Conservation (phyloP, 30 jellyfish, hydroid and myxozoan genomes). For the Turritopsis rubra region DNA sequence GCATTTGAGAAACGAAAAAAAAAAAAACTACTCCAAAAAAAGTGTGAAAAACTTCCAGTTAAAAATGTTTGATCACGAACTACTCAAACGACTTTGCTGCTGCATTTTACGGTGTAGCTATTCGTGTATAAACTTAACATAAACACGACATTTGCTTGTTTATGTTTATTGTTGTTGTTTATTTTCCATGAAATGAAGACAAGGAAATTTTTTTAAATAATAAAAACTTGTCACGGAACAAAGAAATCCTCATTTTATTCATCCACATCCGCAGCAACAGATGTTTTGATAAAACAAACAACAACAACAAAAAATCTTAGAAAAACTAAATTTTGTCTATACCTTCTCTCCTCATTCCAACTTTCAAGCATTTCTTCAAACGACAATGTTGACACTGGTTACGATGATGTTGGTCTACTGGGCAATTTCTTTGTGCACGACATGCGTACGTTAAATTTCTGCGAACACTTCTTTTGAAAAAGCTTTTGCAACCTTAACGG, state of each 20-base stretch:
- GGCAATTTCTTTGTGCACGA: conserved; percentile 90
- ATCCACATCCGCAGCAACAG: too few relatives aligned
- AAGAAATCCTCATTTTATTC: too few relatives aligned
- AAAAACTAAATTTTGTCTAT: conserved; percentile 8
- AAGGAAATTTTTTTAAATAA: background rate
- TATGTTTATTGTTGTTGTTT: background rate
- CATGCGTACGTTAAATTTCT: conserved; percentile 89
- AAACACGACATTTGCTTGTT: background rate
- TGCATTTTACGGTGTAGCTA: too few relatives aligned
- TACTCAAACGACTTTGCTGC: too few relatives aligned
- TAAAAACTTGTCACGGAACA: background rate
- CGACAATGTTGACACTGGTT: conserved; percentile 98
- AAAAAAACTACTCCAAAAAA: too few relatives aligned
- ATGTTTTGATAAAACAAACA: background rate
- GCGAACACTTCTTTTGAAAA: conserved; percentile 89
- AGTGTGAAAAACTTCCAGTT: too few relatives aligned
- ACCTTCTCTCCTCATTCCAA: conserved; percentile 99
- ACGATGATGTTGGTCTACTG: conserved; percentile 87
- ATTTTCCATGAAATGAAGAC: background rate
- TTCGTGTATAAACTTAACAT: background rate
- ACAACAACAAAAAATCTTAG: background rate
- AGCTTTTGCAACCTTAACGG: conserved; percentile 82
- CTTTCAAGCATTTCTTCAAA: conserved; percentile 87
- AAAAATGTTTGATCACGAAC: too few relatives aligned
- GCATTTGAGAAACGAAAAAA: too few relatives aligned